Evolutionary conservation across 2,888 invertebrate species (phyloP), one percentile per base, ranked within the genome.

Genomic region (Eilema griseolum): DNA sequence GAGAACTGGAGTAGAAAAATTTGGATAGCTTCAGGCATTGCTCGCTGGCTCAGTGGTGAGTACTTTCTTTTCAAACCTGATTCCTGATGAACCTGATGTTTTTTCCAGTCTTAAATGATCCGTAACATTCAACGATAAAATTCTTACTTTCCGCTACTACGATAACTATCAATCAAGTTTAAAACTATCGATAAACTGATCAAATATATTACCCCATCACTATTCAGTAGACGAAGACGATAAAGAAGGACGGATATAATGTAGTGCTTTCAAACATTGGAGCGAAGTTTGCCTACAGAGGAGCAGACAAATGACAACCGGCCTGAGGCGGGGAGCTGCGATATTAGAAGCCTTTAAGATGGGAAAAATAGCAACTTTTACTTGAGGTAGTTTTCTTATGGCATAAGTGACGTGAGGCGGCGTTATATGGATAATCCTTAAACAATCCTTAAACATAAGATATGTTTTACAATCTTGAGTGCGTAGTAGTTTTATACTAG

Each of bases 341-440:
- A 93, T 94, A 94, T 94, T 93, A 93, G 93, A 94, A 93, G 94
- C 91, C 92, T 93, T 93, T 93, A 94, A 93, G 92, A 93, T 91
- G 93, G 89, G 93, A 94, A 94, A 93, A 94, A 94, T 93, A 92
- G 93, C 92, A 93, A 93, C 93, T 94, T 93, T 93, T 93, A 90
- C 92, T 90, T 86, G 85, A 84, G 86, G 88, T 89, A 87, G 86
- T 88, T 88, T 88, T 82, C 76, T 79, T 75, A 66, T 77, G 85
- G 83, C 28, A 12, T 72, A 79, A 85, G 82, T 72, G 71, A 70
- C 24, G 67, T 67, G 81, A 67, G 66, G 65, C 46, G 60, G 69
- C 66, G 69, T 26, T 61, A 59, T 20, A 20, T 28, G 20, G 5
- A 5, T 52, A 12, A n/a, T n/a, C 20, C 5, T 4, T 24, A 24